A percentile compares a stretch with the other conserved stretches of the same genome.
These are phyloP conservation scores for Deilephila elpenor DNA, from an alignment of 2,888 invertebrate genomes.

Conservation along the genomic window DNA sequence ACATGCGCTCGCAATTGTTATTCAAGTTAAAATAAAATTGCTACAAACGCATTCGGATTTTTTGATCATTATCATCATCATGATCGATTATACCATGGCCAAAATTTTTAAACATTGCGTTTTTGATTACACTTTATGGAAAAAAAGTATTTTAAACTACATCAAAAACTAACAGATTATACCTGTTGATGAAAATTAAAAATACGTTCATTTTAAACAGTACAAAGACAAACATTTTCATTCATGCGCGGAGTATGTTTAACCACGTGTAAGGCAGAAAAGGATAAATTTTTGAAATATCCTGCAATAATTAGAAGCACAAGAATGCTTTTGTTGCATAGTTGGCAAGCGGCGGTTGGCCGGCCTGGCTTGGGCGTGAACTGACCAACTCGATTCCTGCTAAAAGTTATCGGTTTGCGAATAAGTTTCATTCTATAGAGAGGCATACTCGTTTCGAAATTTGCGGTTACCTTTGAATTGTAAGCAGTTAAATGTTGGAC, in stretches of 20 bases:
- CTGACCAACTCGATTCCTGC: constrained; percentile 66
- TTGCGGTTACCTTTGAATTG: constrained; percentile 84
- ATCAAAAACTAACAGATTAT: too few relatives aligned
- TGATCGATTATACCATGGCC: too few relatives aligned
- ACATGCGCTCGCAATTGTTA: too few relatives aligned
- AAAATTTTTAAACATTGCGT: too few relatives aligned
- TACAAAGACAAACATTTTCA: background rate
- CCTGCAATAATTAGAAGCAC: constrained; percentile 56
- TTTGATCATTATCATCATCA: too few relatives aligned
- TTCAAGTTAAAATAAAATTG: too few relatives aligned
- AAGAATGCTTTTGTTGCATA: constrained; percentile 71
- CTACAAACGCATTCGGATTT: too few relatives aligned
- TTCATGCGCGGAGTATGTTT: background rate
- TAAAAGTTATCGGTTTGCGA: constrained; percentile 82
- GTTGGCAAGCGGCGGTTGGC: constrained; percentile 63
- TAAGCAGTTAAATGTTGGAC: constrained; percentile 83
- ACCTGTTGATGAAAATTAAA: too few relatives aligned
- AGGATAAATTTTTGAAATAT: constrained; percentile 49
- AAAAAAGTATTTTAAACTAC: too few relatives aligned
- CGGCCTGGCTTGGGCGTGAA: constrained; percentile 59
- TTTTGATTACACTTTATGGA: too few relatives aligned
- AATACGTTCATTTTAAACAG: background rate
- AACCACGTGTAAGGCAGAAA: constrained; percentile 34
- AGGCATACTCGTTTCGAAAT: constrained; percentile 78
- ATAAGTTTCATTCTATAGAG: constrained; percentile 79